Evolutionary conservation across 2,113 vertebrate species (phyloP).

Genomic region (Lasiurus cinereus): DNA sequence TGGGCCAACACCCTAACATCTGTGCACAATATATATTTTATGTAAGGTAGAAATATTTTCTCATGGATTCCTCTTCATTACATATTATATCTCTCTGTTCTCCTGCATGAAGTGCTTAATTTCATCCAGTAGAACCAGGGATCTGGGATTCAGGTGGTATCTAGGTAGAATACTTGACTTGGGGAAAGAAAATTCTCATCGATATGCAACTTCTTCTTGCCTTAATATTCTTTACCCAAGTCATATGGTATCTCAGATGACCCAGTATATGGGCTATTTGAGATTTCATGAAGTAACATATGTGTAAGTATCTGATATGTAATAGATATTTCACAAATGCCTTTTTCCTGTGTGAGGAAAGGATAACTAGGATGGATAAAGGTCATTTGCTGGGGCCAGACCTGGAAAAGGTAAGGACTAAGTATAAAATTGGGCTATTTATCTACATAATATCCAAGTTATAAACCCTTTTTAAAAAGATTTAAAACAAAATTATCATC

Average conservation of each 20-base stretch:
- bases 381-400: background rate
- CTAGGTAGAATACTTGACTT: background rate
- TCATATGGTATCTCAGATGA: background rate
- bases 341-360: background rate
- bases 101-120: background rate
- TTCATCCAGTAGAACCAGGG: background rate
- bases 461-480: slow-evolving; percentile 20
- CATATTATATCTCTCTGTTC: background rate
- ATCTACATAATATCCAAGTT: background rate
- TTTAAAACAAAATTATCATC: background rate
- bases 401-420: background rate
- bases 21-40: background rate
- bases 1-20: background rate
- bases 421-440: background rate
- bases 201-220: background rate
- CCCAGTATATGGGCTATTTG: background rate
- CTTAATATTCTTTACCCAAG: background rate
- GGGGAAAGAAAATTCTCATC: background rate
- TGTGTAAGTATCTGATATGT: background rate
- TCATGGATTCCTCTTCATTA: background rate
- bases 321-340: background rate
- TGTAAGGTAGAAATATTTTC: slow-evolving; percentile 55
- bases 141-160: background rate
- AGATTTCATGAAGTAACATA: background rate
- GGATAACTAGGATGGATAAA: background rate